These are phyloP conservation scores for Cebus imitator DNA, from an alignment of 2,113 vertebrate genomes.

Conservation along the genomic window DNA sequence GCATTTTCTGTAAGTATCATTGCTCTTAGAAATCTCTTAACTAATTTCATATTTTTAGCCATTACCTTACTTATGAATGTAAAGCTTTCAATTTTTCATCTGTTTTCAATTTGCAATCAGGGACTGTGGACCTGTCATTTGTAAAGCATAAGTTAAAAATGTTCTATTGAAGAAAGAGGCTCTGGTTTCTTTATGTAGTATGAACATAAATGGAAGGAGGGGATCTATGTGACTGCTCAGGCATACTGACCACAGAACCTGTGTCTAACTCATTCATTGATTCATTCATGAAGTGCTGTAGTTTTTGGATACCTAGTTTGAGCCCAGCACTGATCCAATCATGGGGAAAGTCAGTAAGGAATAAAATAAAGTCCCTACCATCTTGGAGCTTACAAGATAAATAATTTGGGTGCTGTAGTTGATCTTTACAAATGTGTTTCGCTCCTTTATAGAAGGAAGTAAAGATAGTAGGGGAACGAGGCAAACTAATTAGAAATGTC, in stretches of 20 bases:
- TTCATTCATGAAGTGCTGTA: background rate
- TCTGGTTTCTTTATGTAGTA: background rate
- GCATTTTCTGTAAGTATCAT: background rate
- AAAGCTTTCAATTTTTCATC: background rate
- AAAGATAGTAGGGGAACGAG: background rate
- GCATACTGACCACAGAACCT: background rate
- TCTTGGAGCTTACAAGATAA: background rate
- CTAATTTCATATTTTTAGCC: background rate
- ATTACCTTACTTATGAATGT: background rate
- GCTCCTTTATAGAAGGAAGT: background rate
- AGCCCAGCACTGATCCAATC: background rate
- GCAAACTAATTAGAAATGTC: background rate
- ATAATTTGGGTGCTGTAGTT: background rate
- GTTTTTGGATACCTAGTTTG: background rate
- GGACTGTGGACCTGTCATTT: background rate
- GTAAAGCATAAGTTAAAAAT: background rate
- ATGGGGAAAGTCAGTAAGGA: background rate
- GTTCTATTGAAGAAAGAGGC: background rate
- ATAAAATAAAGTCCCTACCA: background rate
- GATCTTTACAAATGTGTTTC: background rate
- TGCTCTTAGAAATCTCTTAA: background rate
- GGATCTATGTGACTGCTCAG: background rate
- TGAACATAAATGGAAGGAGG: background rate
- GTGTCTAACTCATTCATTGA: background rate
- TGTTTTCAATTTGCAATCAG: background rate